phyloP scores from a whole-genome alignment of 2,888 invertebrate genomes.

The Mellilla xanthometata region DNA sequence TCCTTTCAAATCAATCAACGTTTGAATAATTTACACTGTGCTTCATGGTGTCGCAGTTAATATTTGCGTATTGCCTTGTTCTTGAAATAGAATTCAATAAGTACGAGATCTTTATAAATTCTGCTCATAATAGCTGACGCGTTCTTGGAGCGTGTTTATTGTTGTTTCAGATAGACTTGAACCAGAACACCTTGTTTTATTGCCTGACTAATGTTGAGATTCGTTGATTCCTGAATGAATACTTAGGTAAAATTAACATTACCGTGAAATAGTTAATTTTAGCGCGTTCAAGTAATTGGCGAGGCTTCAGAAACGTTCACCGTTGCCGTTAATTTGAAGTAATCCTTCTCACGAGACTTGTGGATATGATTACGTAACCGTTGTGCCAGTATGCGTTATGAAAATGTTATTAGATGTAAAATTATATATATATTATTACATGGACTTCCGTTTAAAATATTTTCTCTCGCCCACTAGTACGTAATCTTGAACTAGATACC shows the following conservation, averaged over 20 bases:
- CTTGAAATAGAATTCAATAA: slow-evolving; percentile 8
- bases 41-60: background rate
- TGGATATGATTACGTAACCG: background rate
- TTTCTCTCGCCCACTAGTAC: background rate
- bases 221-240: background rate
- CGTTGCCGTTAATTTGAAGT: background rate
- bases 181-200: slow-evolving; percentile 6
- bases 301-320: background rate
- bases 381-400: background rate
- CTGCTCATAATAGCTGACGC: slow-evolving; percentile 6
- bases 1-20: no score
- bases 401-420: background rate
- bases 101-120: slow-evolving; percentile 9
- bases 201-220: slow-evolving; percentile 5
- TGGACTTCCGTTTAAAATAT: slow-evolving; percentile 1
- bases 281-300: background rate
- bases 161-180: slow-evolving; percentile 7
- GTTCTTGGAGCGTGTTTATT: slow-evolving; percentile 10
- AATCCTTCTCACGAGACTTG: background rate
- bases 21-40: no score
- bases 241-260: background rate
- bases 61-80: slow-evolving; percentile 5
- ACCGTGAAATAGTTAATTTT: slow-evolving; percentile 2
- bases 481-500: slow-evolving; percentile 4
- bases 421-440: background rate